phyloP scores from a whole-genome alignment of 2,888 invertebrate species.

The Amblyjoppa proteus region DNA sequence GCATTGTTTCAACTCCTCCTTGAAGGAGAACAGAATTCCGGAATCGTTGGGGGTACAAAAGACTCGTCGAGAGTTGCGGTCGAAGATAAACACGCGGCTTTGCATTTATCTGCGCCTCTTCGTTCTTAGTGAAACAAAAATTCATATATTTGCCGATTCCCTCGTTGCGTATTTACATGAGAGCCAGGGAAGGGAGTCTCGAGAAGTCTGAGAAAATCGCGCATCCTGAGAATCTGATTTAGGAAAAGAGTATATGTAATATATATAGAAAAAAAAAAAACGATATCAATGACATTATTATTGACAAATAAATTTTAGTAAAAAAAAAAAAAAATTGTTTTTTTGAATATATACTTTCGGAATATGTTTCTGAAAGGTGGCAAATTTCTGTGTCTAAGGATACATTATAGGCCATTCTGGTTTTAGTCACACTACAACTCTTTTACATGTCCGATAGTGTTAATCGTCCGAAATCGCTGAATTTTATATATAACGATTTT shows the following conservation, averaged over 20 bases:
- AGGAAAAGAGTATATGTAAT: background rate
- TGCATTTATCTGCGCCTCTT: constrained; percentile 32
- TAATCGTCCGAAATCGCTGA: too few relatives aligned
- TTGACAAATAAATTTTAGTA: too few relatives aligned
- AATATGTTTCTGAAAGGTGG: too few relatives aligned
- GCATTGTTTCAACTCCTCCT: constrained; percentile 37
- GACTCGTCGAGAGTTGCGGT: background rate
- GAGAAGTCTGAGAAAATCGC: background rate
- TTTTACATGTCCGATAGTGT: too few relatives aligned
- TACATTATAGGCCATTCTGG: too few relatives aligned
- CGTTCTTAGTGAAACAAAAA: background rate
- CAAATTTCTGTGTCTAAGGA: too few relatives aligned
- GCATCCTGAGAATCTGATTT: background rate
- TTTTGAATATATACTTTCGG: too few relatives aligned
- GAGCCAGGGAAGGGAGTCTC: background rate
- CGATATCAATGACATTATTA: background rate
- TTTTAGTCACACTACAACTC: too few relatives aligned
- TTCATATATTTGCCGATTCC: constrained; percentile 23
- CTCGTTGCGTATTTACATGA: background rate
- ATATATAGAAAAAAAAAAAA: background rate
- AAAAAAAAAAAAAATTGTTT: too few relatives aligned
- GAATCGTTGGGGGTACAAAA: constrained; percentile 8
- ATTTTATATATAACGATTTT: background rate
- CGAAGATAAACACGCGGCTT: constrained; percentile 35
- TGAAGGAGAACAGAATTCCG: background rate